Base-by-base conservation (phyloP, 2,113 vertebrate species). In the Seriola dumerili region DNA sequence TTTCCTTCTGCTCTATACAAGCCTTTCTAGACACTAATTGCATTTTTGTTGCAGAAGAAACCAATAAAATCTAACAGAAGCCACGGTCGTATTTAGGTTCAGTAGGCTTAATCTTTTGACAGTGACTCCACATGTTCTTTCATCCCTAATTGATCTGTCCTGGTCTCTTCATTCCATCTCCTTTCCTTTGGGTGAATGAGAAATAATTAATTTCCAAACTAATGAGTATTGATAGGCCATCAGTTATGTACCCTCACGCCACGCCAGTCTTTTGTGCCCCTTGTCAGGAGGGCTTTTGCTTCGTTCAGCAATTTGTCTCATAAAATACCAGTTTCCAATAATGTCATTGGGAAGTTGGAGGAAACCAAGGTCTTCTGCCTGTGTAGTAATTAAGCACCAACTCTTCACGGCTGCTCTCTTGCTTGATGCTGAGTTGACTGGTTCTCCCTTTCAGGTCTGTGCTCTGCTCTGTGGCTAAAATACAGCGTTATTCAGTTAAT, bases 161-260 rank as follows among this genome's bases (percentile, higher is more conserved):
- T 55, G 9, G 7, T 46, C 21, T 65, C 59, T 73, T 80, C 25
- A 16, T 38, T 55, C 84, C 58, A 42, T 23, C 11, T 19, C 48
- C 44, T 72, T 57, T 61, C 25, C 23, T 70, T 58, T 78, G 72
- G 38, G 52, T 67, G 84, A 83, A 89, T 73, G 68, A 81, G 77
- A 82, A 85, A 73, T 90, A 85, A 91, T 91, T 78, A 89, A 90
- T 83, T 68, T 88, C 59, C 65, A 68, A 58, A 52, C 78, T 91
- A 90, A 90, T 88, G 86, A 80, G 54, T 93, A 92, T 93, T 86
- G 87, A 94, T 85, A 87, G 85, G 21, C 80, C 76, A 80, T 89
- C 76, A 85, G 85, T 84, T 78, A 86, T 80, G 79, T 72, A 63
- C 54, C 84, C 83, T 86, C 36, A 23, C 70, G 69, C 70, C 85